Evolutionary conservation across 1,140 invertebrate species (phyloP).

Genomic region (Fopius arisanus): DNA sequence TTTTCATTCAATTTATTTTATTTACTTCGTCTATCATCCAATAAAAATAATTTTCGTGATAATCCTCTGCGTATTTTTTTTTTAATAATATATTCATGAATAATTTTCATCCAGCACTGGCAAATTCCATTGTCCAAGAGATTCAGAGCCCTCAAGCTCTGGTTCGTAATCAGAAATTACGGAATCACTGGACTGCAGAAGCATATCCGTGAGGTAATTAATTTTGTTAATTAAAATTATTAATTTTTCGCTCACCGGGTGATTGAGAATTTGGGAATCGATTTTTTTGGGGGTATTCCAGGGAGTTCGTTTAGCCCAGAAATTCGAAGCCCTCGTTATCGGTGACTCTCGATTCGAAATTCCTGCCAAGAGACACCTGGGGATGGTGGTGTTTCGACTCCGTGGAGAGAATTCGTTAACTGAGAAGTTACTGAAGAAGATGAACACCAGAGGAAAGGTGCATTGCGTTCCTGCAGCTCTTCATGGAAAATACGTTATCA

Average conservation of each 20-base stretch:
- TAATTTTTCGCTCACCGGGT: too few relatives aligned
- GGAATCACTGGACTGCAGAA: constrained; percentile 89
- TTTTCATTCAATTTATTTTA: too few relatives aligned
- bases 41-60: too few relatives aligned
- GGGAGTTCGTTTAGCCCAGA: constrained; percentile 85
- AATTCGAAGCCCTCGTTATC: constrained; percentile 85
- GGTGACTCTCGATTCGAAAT: constrained; percentile 90
- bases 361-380: constrained; percentile 85
- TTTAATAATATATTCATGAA: too few relatives aligned
- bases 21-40: too few relatives aligned
- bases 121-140: constrained; percentile 96
- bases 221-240: neutral
- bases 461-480: constrained; percentile 93
- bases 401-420: constrained; percentile 84
- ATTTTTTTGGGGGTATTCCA: constrained; percentile 47
- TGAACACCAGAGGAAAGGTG: constrained; percentile 86
- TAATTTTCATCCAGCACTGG: constrained; percentile 84
- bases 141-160: constrained; percentile 94
- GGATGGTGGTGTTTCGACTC: constrained; percentile 92
- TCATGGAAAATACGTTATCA: constrained; percentile 90
- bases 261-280: neutral
- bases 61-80: too few relatives aligned
- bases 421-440: constrained; percentile 83
- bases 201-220: constrained; percentile 83
- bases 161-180: constrained; percentile 95